Evolutionary conservation across 1,140 invertebrate genomes (phyloP).

Genomic region (Medauroidea extradentata): DNA sequence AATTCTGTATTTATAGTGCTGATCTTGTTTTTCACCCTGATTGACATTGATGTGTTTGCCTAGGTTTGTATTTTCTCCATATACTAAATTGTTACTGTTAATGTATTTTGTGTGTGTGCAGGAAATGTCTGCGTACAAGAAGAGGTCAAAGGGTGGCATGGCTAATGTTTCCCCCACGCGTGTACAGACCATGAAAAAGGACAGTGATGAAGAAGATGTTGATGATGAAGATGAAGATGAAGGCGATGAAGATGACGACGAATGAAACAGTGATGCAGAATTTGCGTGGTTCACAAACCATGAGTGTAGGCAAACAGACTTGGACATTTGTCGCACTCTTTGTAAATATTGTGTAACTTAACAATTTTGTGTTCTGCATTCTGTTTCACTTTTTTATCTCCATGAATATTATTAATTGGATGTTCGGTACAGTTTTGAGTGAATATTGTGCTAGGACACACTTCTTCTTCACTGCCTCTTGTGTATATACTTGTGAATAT

Average conservation of each 20-base stretch:
- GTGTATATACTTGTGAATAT: neutral
- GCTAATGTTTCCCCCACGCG: constrained; percentile 43
- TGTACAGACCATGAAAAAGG: constrained; percentile 51
- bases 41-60: neutral
- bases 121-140: constrained; percentile 80
- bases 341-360: constrained; percentile 42
- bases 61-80: neutral
- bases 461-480: too few relatives aligned
- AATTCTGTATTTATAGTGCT: neutral
- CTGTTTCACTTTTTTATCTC: constrained; percentile 1
- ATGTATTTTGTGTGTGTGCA: constrained; percentile 25
- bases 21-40: neutral
- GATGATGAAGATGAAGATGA: constrained; percentile 54
- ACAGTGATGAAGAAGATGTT: constrained; percentile 50
- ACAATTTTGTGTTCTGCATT: constrained; percentile 41
- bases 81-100: neutral
- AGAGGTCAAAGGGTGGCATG: constrained; percentile 55
- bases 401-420: constrained; percentile 1
- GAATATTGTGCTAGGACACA: neutral
- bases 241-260: constrained; percentile 48
- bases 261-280: constrained; percentile 29
- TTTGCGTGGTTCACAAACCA: constrained; percentile 45
- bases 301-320: constrained; percentile 50
- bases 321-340: constrained; percentile 38
- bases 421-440: neutral